Conservation (phyloP, 2,113 vertebrate genomes). For the Cottus gobio region DNA sequence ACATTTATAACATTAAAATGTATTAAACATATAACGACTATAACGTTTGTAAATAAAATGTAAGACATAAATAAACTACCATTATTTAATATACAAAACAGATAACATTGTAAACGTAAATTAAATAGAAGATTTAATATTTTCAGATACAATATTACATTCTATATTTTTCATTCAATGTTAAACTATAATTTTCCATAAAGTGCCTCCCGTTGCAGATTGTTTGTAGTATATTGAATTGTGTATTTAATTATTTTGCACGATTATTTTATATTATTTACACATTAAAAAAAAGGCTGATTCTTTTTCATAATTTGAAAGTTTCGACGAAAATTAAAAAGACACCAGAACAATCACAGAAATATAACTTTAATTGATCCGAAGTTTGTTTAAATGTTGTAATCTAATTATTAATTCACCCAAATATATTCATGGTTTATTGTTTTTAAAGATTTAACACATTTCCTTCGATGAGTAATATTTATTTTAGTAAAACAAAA, state of each 20-base stretch:
- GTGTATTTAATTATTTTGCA: background rate
- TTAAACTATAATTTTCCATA: background rate
- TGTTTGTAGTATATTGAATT: background rate
- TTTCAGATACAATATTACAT: too few species aligned
- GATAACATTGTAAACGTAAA: too few species aligned
- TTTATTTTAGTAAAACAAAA: background rate
- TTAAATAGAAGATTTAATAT: too few species aligned
- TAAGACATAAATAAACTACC: too few species aligned
- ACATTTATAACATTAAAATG: too few species aligned
- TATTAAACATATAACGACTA: background rate
- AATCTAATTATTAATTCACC: background rate
- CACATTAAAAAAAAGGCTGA: background rate
- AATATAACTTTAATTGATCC: background rate
- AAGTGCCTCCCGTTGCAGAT: background rate
- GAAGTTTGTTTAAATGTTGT: background rate
- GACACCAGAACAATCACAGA: background rate
- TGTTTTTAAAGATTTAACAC: background rate
- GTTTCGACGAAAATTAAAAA: background rate
- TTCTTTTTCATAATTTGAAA: background rate
- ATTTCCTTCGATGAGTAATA: background rate
- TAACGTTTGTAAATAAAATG: background rate
- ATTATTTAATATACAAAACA: too few species aligned
- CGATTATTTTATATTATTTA: background rate
- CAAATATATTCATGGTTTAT: background rate
- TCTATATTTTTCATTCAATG: too few species aligned